Conservation (phyloP, 2,797 vertebrate genomes). For the Menidia menidia region DNA sequence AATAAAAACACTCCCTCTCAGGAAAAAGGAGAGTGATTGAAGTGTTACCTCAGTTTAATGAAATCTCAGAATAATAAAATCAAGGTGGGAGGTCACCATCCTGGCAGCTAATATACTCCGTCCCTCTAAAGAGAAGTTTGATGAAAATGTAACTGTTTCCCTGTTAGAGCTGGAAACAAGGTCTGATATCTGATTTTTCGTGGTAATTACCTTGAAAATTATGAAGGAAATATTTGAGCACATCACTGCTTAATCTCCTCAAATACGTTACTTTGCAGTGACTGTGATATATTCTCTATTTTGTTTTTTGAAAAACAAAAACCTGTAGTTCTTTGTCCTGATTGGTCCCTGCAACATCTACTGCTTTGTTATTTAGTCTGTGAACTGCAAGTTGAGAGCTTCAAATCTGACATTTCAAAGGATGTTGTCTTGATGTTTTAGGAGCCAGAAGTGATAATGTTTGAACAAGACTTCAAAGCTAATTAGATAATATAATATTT, state of each 20-base stretch:
- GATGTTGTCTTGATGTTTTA: too few species aligned
- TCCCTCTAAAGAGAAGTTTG: neutral
- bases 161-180: neutral
- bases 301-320: neutral
- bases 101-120: slow-evolving; percentile 13
- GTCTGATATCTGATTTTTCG: slow-evolving; percentile 4
- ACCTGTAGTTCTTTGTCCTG: neutral
- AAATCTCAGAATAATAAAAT: slow-evolving; percentile 33
- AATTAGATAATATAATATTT: too few species aligned
- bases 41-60: slow-evolving; percentile 52
- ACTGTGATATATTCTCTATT: too few species aligned
- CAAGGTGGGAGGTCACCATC: slow-evolving; percentile 18
- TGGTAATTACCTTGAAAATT: slow-evolving; percentile 5
- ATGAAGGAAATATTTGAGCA: slow-evolving; percentile 7
- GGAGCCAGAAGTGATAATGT: too few species aligned
- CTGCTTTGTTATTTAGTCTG: too few species aligned
- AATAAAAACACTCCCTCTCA: slow-evolving; percentile 32
- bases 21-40: slow-evolving; percentile 54
- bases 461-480: too few species aligned
- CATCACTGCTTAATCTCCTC: neutral
- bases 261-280: neutral
- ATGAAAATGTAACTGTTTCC: neutral
- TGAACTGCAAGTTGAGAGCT: too few species aligned
- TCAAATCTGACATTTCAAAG: too few species aligned
- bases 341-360: neutral